Evolutionary conservation across 2,888 invertebrate species (phyloP).

Genomic region (Frankliniella fusca): DNA sequence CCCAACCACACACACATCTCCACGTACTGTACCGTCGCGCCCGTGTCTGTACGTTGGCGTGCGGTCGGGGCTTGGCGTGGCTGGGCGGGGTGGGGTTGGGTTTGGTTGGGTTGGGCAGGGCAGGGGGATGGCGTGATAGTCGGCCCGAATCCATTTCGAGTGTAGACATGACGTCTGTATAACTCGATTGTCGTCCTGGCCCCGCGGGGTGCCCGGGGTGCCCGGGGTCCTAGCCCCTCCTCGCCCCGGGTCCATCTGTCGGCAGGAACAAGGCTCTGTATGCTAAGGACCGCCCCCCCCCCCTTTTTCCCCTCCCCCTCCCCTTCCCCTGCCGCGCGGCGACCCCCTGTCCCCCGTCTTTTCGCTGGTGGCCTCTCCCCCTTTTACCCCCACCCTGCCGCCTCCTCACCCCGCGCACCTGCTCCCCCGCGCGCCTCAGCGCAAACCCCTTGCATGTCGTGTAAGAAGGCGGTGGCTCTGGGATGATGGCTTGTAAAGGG

Average conservation of each 20-base stretch:
- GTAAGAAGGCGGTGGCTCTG: slow-evolving; percentile 6
- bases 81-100: neutral
- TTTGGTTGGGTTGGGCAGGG: too few relatives aligned
- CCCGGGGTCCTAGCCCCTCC: neutral
- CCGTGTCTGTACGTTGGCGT: too few relatives aligned
- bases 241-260: neutral
- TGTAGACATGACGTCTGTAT: slow-evolving; percentile 19
- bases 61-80: neutral
- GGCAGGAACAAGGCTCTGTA: neutral
- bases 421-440: neutral
- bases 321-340: neutral
- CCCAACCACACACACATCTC: neutral
- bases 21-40: neutral
- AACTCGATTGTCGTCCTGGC: neutral
- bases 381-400: neutral
- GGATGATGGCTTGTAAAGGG: neutral
- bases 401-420: neutral
- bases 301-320: neutral
- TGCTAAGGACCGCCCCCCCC: neutral
- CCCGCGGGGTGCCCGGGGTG: neutral
- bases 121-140: slow-evolving; percentile 1
- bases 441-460: neutral
- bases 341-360: neutral
- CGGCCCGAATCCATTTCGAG: slow-evolving; percentile 18
- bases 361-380: neutral